Conservation (phyloP, 2,797 vertebrate genomes). For the Paratrypauchen microcephalus region DNA sequence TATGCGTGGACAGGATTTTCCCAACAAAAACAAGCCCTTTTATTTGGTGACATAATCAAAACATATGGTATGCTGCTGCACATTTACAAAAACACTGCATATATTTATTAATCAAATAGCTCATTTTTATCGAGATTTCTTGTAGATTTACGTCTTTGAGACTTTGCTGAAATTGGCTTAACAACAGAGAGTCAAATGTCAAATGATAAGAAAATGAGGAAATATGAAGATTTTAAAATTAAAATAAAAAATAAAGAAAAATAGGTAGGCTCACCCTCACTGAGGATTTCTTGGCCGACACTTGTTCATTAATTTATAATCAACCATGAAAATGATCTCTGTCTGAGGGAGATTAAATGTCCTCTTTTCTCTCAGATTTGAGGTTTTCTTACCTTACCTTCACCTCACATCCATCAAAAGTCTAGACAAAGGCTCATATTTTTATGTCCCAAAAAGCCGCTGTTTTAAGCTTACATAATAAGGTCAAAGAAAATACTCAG, state of each 20-base stretch:
- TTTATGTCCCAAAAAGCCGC: not conserved
- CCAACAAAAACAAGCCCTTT: not conserved
- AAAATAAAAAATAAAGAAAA: not conserved
- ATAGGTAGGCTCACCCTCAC: not conserved
- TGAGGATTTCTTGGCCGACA: constrained; percentile 10
- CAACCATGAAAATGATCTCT: constrained; percentile 4
- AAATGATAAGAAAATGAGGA: not conserved
- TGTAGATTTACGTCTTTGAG: not conserved
- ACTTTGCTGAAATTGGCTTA: not conserved
- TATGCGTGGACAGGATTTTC: too few species aligned
- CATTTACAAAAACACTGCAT: too few species aligned
- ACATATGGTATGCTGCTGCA: not conserved
- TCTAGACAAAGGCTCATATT: not conserved
- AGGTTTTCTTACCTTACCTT: constrained; percentile 13
- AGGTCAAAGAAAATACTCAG: not conserved
- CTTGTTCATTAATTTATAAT: constrained; percentile 8
- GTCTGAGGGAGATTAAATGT: constrained; percentile 14
- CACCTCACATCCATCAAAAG: constrained; percentile 7
- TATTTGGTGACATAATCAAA: not conserved
- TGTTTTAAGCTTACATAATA: not conserved
- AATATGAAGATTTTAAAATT: not conserved
- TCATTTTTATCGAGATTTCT: not conserved
- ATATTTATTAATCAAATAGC: not conserved
- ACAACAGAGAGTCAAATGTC: not conserved
- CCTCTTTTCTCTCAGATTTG: constrained; percentile 7